These are phyloP conservation scores for Pyrgus malvae DNA, from an alignment of 2,888 invertebrate genomes.

Conservation along the genomic window DNA sequence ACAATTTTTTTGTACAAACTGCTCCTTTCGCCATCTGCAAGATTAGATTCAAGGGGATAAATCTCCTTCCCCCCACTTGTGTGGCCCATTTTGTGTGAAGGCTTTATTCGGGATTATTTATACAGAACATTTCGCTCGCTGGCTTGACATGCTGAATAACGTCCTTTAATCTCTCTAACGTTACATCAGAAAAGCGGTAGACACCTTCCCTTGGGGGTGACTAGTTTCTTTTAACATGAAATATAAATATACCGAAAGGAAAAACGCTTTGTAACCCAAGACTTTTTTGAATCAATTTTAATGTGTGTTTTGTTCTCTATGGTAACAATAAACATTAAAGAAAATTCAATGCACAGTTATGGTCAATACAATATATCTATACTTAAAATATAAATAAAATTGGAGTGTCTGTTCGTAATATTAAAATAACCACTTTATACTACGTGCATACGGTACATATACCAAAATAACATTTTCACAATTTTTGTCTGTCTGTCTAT, in stretches of 20 bases:
- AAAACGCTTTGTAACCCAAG: background rate
- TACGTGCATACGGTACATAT: no score
- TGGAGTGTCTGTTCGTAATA: no score
- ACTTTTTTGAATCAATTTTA: no score
- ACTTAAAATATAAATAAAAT: no score
- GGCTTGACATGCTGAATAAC: conserved; percentile 63
- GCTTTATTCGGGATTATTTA: conserved; percentile 75
- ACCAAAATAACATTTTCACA: no score
- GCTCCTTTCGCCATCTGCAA: conserved; percentile 74
- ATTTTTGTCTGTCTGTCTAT: no score
- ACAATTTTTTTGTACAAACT: conserved; percentile 60
- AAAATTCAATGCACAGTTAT: no score
- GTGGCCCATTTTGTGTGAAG: conserved; percentile 69
- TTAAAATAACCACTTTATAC: no score
- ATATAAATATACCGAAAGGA: conserved; percentile 2
- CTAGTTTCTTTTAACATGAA: conserved; percentile 5
- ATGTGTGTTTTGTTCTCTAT: no score
- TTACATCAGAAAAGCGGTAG: conserved; percentile 40
- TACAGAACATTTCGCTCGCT: conserved; percentile 64
- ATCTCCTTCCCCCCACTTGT: conserved; percentile 67
- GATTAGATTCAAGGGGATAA: conserved; percentile 78
- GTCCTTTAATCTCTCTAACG: conserved; percentile 54
- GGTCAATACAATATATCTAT: no score
- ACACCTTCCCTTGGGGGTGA: conserved; percentile 40
- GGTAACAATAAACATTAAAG: no score